These are phyloP conservation scores for Kradibia gibbosae DNA, from an alignment of 1,140 invertebrate species.

Conservation along the genomic window DNA sequence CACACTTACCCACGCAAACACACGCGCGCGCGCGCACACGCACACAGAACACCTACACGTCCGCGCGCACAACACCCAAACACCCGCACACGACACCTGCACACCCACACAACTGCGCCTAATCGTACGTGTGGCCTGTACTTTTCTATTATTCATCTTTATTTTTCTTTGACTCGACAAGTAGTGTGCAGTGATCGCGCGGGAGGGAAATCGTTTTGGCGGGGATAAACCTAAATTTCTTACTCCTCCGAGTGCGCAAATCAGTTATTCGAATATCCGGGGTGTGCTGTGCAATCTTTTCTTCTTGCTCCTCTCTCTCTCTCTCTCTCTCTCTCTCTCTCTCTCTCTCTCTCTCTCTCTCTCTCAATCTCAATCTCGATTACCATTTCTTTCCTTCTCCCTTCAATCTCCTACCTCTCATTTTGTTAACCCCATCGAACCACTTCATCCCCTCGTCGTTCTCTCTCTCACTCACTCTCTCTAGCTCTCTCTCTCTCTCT, in stretches of 20 bases:
- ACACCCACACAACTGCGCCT: too few species aligned
- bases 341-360: background rate
- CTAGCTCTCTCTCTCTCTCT: background rate
- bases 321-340: too few species aligned
- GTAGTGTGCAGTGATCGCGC: background rate
- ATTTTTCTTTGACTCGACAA: constrained; percentile 3
- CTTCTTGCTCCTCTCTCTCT: background rate
- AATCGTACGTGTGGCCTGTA: too few species aligned
- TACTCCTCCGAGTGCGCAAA: background rate
- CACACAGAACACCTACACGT: too few species aligned
- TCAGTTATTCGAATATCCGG: constrained; percentile 13
- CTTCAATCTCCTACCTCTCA: background rate
- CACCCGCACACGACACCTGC: too few species aligned
- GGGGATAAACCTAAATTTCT: constrained; percentile 5
- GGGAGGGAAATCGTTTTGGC: background rate
- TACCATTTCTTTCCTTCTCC: background rate
- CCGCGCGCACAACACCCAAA: too few species aligned
- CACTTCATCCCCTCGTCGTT: background rate
- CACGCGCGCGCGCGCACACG: background rate
- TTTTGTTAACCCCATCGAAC: background rate
- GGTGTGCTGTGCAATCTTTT: constrained; percentile 8
- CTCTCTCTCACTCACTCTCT: background rate
- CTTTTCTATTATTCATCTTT: constrained; percentile 6
- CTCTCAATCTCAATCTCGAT: too few species aligned
- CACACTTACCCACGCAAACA: background rate